Conservation (phyloP, 1,140 invertebrate genomes). For the Druon quercuslanigerum region DNA sequence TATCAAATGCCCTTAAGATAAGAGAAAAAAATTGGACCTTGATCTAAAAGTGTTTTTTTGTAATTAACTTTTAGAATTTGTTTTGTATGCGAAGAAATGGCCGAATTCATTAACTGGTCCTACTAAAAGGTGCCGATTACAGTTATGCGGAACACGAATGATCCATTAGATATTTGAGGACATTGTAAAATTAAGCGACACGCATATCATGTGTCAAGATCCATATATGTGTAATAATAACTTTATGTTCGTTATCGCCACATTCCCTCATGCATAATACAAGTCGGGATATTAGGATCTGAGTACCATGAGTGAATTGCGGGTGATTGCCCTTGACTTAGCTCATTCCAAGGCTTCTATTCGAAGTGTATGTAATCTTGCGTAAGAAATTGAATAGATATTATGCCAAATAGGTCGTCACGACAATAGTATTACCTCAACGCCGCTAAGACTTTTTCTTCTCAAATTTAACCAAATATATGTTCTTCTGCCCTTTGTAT, state of each 20-base stretch:
- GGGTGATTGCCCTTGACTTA: conserved; percentile 46
- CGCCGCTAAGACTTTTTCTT: conserved; percentile 15
- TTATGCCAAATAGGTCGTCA: conserved; percentile 44
- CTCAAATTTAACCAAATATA: not conserved
- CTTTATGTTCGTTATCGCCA: conserved; percentile 11
- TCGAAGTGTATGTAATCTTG: conserved; percentile 41
- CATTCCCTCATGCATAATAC: conserved; percentile 25
- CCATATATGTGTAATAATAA: conserved; percentile 12
- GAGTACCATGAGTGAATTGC: conserved; percentile 35
- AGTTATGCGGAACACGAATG: conserved; percentile 39
- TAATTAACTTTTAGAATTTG: not conserved
- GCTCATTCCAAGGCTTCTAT: conserved; percentile 41
- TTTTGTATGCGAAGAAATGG: not conserved
- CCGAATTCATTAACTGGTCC: conserved; percentile 6
- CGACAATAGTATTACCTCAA: conserved; percentile 38
- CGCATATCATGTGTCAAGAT: conserved; percentile 26
- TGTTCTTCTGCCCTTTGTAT: too few species aligned
- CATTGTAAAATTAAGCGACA: conserved; percentile 16
- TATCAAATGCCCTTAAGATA: too few species aligned
- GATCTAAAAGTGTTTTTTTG: not conserved
- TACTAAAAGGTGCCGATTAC: conserved; percentile 35
- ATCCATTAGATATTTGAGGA: conserved; percentile 45
- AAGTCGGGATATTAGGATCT: conserved; percentile 24
- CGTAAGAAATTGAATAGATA: conserved; percentile 46
- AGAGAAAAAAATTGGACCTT: not conserved